Evolutionary conservation across 2,888 invertebrate species (phyloP).

Genomic region (Callimorpha dominula): DNA sequence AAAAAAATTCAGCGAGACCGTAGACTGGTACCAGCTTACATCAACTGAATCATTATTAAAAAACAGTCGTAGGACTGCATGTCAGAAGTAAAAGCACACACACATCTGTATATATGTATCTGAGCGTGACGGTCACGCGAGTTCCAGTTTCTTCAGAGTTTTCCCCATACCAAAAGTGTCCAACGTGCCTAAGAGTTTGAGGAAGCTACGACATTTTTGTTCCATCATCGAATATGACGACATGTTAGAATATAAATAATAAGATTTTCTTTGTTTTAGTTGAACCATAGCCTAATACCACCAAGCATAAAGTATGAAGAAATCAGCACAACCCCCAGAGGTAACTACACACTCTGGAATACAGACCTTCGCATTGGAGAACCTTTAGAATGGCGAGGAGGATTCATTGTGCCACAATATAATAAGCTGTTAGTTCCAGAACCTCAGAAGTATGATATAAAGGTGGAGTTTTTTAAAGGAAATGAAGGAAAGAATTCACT

Average conservation of each 20-base stretch:
- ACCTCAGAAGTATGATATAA: conserved; percentile 41
- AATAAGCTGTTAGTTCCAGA: conserved; percentile 17
- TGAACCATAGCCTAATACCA: conserved; percentile 33
- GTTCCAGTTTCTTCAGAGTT: too few relatives aligned
- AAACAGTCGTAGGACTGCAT: too few relatives aligned
- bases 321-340: conserved; percentile 18
- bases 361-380: conserved; percentile 35
- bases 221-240: too few relatives aligned
- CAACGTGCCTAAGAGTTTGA: too few relatives aligned
- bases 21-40: too few relatives aligned
- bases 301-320: conserved; percentile 30
- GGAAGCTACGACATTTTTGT: neutral
- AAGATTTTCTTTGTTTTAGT: conserved; percentile 35
- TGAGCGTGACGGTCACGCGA: too few relatives aligned
- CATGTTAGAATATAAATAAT: neutral
- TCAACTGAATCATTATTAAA: neutral
- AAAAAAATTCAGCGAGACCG: too few relatives aligned
- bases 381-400: conserved; percentile 32
- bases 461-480: conserved; percentile 18
- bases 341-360: conserved; percentile 49
- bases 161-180: too few relatives aligned
- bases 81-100: too few relatives aligned
- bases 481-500: neutral
- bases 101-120: too few relatives aligned
- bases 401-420: conserved; percentile 26